Base-by-base conservation (phyloP, 2,113 vertebrate species). In the Barnardius zonarius region DNA sequence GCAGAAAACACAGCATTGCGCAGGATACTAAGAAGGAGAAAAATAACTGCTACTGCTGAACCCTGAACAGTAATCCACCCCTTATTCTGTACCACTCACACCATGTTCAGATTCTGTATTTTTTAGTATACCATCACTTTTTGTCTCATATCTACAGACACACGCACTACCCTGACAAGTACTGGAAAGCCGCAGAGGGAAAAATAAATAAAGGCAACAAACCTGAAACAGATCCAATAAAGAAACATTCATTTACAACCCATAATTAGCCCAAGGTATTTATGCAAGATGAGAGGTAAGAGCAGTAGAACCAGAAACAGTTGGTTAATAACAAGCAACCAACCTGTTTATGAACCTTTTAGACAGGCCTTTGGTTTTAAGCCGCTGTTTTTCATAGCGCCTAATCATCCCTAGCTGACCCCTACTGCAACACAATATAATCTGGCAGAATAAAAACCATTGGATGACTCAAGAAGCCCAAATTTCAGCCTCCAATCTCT, bases 231-330 rank as follows among this genome's bases (percentile, higher is more conserved):
- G 16, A 37, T 39, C 10, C 23, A 51, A 9, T 28, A 37, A 64
- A 33, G 13, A 18, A 35, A 39, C 6, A 8, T 19, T 63, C 61
- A 52, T 52, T n/a, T 76, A 43, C 14, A 55, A 5, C 17, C 49
- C 9, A 8, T 33, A 64, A 14, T 12, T 70, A 3, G 18, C 16
- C 49, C 30, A 7, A 64, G 37, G 9, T n/a, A 44, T 64, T 78
- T n/a, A 17, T 8, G 2, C 1, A 48, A 41, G 2, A 20, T 46
- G 3, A 24, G 2, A 24, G 6, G 1, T 33, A 48, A 13, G 9
- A 54, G 15, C 5, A 51, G 28, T 18, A 66, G 28, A 35, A 62
- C 15, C 22, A 79, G 46, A 67, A 41, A 20, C 16, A 44, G 20
- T 14, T 55, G 10, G 9, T n/a, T 57, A 72, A 19, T 24, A 35